Percentiles rank a stretch among this genome's conserved stretches.
These are phyloP conservation scores for Chrysochloris asiatica DNA, from an alignment of 2,113 vertebrate genomes.

Conservation along the genomic window DNA sequence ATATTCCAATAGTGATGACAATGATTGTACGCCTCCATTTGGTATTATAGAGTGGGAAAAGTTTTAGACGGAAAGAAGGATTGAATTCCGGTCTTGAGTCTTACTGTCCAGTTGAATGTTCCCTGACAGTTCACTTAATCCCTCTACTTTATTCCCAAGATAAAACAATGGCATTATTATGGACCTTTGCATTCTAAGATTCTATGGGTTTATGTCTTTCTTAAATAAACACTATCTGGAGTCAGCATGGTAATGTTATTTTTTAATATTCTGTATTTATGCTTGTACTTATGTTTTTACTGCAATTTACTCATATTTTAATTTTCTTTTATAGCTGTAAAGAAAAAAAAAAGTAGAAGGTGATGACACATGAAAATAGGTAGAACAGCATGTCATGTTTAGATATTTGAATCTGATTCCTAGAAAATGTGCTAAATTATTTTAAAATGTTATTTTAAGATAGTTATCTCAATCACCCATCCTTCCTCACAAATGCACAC, in stretches of 20 bases:
- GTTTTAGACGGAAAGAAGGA: not conserved
- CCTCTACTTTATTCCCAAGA: not conserved
- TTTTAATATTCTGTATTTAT: slow-evolving; percentile 22
- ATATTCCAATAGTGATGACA: not conserved
- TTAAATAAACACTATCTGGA: not conserved
- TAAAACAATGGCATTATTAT: not conserved
- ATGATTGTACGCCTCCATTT: not conserved
- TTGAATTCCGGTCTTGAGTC: not conserved
- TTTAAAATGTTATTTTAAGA: slow-evolving; percentile 33
- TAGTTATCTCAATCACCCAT: not conserved
- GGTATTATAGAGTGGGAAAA: not conserved
- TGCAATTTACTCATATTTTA: not conserved
- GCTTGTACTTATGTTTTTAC: not conserved
- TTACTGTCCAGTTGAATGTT: not conserved
- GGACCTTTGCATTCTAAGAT: too few relatives aligned
- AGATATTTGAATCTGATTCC: not conserved
- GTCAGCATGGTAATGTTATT: not conserved
- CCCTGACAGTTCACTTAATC: not conserved
- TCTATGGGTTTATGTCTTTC: slow-evolving; percentile 64
- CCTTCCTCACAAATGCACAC: not conserved
- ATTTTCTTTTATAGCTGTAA: not conserved
- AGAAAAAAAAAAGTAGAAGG: too few relatives aligned
- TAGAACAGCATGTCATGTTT: not conserved
- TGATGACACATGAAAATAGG: slow-evolving; percentile 24
- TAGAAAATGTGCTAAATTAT: slow-evolving; percentile 24